Conservation (phyloP, 2,888 invertebrate genomes). For the Caenorhabditis drosophilae region DNA sequence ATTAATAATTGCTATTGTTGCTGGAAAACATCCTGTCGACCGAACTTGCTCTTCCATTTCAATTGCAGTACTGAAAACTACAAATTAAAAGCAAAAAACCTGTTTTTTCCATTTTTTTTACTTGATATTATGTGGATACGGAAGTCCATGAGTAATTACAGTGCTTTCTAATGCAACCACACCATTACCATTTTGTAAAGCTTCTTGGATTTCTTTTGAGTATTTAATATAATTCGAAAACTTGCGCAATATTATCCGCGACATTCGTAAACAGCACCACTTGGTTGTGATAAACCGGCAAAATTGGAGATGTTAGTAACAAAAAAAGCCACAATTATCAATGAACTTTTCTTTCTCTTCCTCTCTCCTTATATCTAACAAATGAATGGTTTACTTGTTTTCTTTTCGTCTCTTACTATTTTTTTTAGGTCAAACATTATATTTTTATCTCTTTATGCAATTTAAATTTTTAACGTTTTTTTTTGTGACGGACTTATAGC, state of each 20-base stretch:
- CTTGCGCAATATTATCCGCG: slow-evolving; percentile 10
- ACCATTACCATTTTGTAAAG: slow-evolving; percentile 43
- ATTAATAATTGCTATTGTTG: slow-evolving; percentile 86
- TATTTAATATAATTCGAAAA: slow-evolving; percentile 42
- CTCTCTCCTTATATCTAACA: too few relatives aligned
- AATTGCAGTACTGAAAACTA: slow-evolving; percentile 76
- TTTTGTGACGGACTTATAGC: too few relatives aligned
- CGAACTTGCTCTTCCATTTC: slow-evolving; percentile 81
- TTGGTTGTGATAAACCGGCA: neutral
- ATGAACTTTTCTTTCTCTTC: too few relatives aligned
- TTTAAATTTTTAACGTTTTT: too few relatives aligned
- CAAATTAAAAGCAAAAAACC: neutral
- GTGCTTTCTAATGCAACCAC: slow-evolving; percentile 95
- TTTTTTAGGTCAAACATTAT: too few relatives aligned
- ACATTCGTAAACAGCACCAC: slow-evolving; percentile 14
- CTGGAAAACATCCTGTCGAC: slow-evolving; percentile 80
- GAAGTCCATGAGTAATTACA: slow-evolving; percentile 97
- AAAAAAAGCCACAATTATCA: too few relatives aligned
- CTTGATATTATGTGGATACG: slow-evolving; percentile 86
- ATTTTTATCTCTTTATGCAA: too few relatives aligned
- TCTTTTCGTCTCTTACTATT: too few relatives aligned
- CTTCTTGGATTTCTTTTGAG: slow-evolving; percentile 42
- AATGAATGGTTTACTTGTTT: too few relatives aligned
- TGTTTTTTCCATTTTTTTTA: slow-evolving; percentile 47
- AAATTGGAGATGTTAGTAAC: slow-evolving; percentile 7